Evolutionary conservation across 2,797 vertebrate genomes (phyloP), one percentile per base, ranked within the genome.

Genomic region (Chelonia mydas): DNA sequence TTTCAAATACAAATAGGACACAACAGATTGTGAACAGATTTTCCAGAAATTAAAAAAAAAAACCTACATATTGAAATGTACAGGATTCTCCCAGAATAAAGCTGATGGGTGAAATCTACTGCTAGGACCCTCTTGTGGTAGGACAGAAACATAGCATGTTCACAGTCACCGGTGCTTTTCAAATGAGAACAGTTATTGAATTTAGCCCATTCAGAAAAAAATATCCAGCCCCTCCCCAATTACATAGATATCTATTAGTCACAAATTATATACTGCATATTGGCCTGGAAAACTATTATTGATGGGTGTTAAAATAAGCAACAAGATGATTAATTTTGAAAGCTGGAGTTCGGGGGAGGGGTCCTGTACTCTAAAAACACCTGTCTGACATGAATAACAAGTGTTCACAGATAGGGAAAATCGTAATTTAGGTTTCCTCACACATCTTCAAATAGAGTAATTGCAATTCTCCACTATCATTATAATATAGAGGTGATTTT

Each of bases 211-310:
- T 51, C 89, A 49, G n/a, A 41, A 21, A 72, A 68, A 61, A 33
- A 61, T 13, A 31, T 33, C 37, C n/a, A 41, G 19, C 17, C 19
- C 33, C 17, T 61, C 2, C n/a, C 80, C 15, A 59, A 3, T 17
- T 2, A 19, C 6, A 37, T 4, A 53, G 1, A 84, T n/a, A 79
- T 53, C 49, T 11, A 31, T 41, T 37, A 6, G 15, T 49, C 84
- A 47, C 10, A 53, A 90, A 78, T 6, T 61, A 2, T 15, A 86
- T 77, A 81, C 13, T 19, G 31, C 89, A 6, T 13, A 57, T 31
- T 61, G n/a, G n/a, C 68, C 37, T 85, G 27, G 83, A 90, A 95
- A 86, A 86, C 37, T 8, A 41, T 72, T 41, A n/a, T 72, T 72
- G 5, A 37, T 41, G 68, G 11, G 9, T 72, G 10, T 72, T 72